phyloP scores from a whole-genome alignment of 1,140 invertebrate genomes.

The Drosophila persimilis region DNA sequence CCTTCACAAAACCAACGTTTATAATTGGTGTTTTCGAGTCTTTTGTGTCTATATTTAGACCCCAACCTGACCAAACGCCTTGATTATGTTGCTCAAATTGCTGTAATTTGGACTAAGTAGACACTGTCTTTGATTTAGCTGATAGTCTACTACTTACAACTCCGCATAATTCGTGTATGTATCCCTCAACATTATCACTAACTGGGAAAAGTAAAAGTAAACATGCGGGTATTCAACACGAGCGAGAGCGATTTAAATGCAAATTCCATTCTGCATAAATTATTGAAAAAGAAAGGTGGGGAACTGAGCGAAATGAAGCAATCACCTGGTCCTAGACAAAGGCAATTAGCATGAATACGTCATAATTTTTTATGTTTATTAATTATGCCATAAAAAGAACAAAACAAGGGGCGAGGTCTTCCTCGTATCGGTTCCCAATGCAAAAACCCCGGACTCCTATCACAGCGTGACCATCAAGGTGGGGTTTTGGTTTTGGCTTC shows the following conservation, averaged over 20 bases:
- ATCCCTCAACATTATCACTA: conserved; percentile 33
- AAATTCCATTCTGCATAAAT: conserved; percentile 73
- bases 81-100: conserved; percentile 76
- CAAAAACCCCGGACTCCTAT: conserved; percentile 22
- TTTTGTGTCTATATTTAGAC: conserved; percentile 78
- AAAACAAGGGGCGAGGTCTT: conserved; percentile 2
- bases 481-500: conserved; percentile 17
- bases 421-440: conserved; percentile 21
- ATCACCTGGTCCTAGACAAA: conserved; percentile 47
- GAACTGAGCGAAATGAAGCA: conserved; percentile 49
- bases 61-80: conserved; percentile 54
- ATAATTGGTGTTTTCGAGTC: conserved; percentile 78
- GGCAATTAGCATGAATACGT: conserved; percentile 71
- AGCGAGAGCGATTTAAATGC: conserved; percentile 62
- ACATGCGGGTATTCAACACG: conserved; percentile 26
- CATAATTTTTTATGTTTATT: conserved; percentile 72
- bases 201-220: conserved; percentile 62
- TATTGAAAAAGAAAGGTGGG: conserved; percentile 38
- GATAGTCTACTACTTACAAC: conserved; percentile 34
- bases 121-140: conserved; percentile 37
- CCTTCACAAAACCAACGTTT: conserved; percentile 46
- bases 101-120: conserved; percentile 75
- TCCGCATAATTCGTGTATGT: conserved; percentile 4
- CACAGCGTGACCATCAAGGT: conserved; percentile 13
- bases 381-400: conserved; percentile 57